Percentiles rank a stretch among this genome's conserved stretches.
Evolutionary conservation across 2,797 vertebrate genomes (phyloP).

Genomic region (Acridotheres tristis): DNA sequence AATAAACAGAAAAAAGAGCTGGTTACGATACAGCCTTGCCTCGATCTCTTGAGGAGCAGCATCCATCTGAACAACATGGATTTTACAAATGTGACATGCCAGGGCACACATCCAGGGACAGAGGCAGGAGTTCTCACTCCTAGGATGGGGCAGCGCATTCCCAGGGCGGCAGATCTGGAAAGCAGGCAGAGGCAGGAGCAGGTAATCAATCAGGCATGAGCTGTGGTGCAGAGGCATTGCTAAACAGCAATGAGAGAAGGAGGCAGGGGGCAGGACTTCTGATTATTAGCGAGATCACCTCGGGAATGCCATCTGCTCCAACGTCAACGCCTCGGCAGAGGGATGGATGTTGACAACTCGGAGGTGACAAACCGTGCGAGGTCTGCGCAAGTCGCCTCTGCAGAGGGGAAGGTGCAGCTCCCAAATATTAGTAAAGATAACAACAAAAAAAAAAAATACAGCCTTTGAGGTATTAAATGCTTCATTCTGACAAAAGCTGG

Average conservation of each 20-base stretch:
- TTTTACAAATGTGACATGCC: not conserved
- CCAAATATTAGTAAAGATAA: not conserved
- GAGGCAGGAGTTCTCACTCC: not conserved
- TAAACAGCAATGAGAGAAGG: not conserved
- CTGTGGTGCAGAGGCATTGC: not conserved
- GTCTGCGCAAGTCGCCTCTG: not conserved
- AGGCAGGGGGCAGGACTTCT: constrained; percentile 28
- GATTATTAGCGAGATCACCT: constrained; percentile 7
- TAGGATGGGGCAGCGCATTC: not conserved
- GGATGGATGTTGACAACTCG: not conserved
- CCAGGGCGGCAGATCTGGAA: not conserved
- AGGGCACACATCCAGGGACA: constrained; percentile 24
- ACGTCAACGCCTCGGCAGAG: not conserved
- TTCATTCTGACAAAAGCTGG: not conserved
- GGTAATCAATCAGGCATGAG: constrained; percentile 27
- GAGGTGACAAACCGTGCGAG: not conserved
- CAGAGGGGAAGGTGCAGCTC: not conserved
- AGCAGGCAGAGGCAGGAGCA: constrained; percentile 16
- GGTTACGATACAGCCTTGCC: not conserved
- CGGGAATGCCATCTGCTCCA: constrained; percentile 44
- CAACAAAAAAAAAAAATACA: not conserved
- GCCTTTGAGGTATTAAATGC: not conserved
- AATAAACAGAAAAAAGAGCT: not conserved
- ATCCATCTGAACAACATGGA: not conserved
- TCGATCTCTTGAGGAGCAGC: not conserved